Base-by-base conservation (phyloP, 2,888 invertebrate species). In the Euzetes globulus region DNA sequence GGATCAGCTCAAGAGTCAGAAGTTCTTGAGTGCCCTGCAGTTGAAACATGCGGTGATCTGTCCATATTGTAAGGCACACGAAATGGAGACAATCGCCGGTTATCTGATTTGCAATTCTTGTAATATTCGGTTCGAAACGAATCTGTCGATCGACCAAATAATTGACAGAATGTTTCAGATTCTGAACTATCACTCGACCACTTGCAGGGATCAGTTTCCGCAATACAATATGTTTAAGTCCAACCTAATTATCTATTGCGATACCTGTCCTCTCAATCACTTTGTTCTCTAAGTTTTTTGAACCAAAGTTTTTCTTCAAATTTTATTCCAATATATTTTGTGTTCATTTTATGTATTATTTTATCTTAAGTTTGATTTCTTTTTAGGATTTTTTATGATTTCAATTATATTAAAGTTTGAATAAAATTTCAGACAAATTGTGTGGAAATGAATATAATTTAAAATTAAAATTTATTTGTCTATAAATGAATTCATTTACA, bases 261-360 rank as follows among this genome's bases (percentile, higher is more conserved):
- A 71, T 45, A 47, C 71, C 5, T 71, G 71, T 71, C 50, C 50
- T 47, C 25, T 71, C 1, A 45, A 71, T 27, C 71, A 71, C 19
- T 22, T 4, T 11, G n/a, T 65, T 37, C 65, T 65, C 11, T 65
- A 19, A 52, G 1, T 19, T 6, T 17, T 52, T 52, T n/a, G n/a
- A n/a, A n/a, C n/a, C n/a, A n/a, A n/a, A n/a, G 47, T 33, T 33
- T 33, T 65, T 73, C n/a, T 17, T 33, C 73, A 45, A 17, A 73
- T 73, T 55, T 73, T 41, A 50, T 63, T 73, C n/a, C n/a, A n/a
- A n/a, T n/a, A n/a, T 13, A 65, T 73, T n/a, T 29, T 73, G 29
- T 68, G n/a, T n/a, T n/a, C n/a, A n/a, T n/a, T n/a, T n/a, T n/a
- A n/a, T n/a, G n/a, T n/a, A n/a, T n/a, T n/a, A n/a, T n/a, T n/a